Conservation (phyloP, 2,113 vertebrate species). For the Montifringilla adamsi region DNA sequence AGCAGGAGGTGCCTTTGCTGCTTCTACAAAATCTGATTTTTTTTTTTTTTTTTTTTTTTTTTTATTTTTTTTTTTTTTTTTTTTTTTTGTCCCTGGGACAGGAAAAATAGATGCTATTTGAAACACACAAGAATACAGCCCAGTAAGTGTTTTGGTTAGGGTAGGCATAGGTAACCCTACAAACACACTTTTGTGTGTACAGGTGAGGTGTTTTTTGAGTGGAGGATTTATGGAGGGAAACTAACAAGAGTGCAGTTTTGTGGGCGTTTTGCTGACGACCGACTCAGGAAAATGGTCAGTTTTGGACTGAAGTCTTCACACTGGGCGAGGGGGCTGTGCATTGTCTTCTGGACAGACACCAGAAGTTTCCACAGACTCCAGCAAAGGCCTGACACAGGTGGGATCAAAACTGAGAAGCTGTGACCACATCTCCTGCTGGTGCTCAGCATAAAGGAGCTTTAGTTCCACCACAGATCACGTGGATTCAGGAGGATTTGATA, state of each 20-base stretch:
- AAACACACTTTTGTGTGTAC: not conserved
- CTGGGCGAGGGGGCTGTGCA: not conserved
- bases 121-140: not conserved
- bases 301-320: not conserved
- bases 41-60: not conserved
- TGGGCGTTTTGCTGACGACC: not conserved
- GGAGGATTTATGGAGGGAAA: not conserved
- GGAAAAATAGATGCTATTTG: not conserved
- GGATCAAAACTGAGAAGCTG: not conserved
- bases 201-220: not conserved
- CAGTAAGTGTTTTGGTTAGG: not conserved
- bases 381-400: not conserved
- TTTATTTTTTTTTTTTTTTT: not conserved
- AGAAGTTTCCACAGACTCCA: not conserved
- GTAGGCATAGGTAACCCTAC: accelerated
- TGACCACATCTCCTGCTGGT: not conserved
- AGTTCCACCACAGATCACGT: accelerated
- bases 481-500: not conserved
- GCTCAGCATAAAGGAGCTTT: not conserved
- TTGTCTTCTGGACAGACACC: not conserved
- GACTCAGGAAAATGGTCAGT: not conserved
- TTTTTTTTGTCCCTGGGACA: not conserved
- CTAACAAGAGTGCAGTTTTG: not conserved
- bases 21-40: not conserved
- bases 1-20: not conserved